phyloP scores from a whole-genome alignment of 2,113 vertebrate species.

The Rhinopithecus roxellana region DNA sequence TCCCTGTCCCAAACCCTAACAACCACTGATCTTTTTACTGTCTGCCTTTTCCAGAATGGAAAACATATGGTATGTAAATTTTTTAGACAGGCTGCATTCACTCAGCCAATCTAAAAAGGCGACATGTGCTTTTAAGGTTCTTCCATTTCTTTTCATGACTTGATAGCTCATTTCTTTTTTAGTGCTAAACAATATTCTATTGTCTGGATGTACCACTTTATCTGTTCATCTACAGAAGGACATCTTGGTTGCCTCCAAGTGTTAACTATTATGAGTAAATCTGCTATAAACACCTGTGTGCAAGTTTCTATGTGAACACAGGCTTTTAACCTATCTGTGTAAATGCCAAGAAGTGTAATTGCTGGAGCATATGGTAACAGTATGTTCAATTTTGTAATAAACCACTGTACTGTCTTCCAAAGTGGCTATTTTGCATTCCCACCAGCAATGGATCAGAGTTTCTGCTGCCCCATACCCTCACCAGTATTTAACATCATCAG shows the following conservation, averaged over 20 bases:
- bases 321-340: background rate
- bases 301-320: background rate
- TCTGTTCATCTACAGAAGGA: background rate
- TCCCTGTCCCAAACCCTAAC: too few relatives aligned
- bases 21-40: too few relatives aligned
- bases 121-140: background rate
- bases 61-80: background rate
- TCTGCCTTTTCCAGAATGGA: too few relatives aligned
- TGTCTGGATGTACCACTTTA: background rate
- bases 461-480: background rate
- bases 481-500: background rate
- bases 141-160: background rate
- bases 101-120: background rate
- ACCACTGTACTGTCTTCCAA: background rate
- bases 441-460: background rate
- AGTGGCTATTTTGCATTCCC: background rate
- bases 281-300: background rate
- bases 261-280: background rate
- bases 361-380: background rate
- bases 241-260: background rate
- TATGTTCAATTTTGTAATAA: background rate
- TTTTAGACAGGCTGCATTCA: background rate
- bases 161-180: background rate
- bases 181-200: background rate
- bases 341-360: background rate